Evolutionary conservation across 1,140 invertebrate genomes (phyloP).

Genomic region (Gryllus bimaculatus): DNA sequence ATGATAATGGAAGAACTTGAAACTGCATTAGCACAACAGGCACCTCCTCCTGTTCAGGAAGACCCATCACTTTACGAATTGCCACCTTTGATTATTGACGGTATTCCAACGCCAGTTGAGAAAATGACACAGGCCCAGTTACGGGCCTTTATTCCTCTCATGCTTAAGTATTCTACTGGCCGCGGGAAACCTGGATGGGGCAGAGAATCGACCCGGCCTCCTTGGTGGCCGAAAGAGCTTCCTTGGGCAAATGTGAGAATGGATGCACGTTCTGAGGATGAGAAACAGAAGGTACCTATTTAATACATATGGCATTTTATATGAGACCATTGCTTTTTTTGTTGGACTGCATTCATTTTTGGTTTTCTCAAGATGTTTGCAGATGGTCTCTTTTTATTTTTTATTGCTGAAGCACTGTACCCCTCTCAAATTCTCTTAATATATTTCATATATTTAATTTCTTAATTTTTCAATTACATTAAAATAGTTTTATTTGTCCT

Average conservation of each 20-base stretch:
- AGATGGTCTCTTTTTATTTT: not conserved
- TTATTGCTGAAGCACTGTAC: not conserved
- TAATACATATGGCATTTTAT: not conserved
- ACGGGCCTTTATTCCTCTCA: conserved; percentile 91
- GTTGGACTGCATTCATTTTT: not conserved
- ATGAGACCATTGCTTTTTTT: not conserved
- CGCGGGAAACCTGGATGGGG: conserved; percentile 97
- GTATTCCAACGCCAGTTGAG: conserved; percentile 94
- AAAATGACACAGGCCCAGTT: conserved; percentile 98
- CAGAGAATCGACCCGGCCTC: conserved; percentile 83
- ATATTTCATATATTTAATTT: not conserved
- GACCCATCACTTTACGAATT: conserved; percentile 89
- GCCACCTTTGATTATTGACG: conserved; percentile 91
- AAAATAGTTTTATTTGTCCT: no score
- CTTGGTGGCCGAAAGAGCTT: conserved; percentile 95
- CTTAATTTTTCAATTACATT: not conserved
- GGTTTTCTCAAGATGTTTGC: not conserved
- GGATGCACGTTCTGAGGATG: conserved; percentile 91
- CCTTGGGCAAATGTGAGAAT: conserved; percentile 97
- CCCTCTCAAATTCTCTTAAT: not conserved
- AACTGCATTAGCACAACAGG: conserved; percentile 83
- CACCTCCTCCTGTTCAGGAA: conserved; percentile 82
- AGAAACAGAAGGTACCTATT: conserved; percentile 82
- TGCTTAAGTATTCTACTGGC: conserved; percentile 96
- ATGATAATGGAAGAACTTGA: conserved; percentile 94